Percentiles rank a stretch among this genome's conserved stretches.
phyloP scores from a whole-genome alignment of 2,113 vertebrate genomes.

The Steatornis caripensis region DNA sequence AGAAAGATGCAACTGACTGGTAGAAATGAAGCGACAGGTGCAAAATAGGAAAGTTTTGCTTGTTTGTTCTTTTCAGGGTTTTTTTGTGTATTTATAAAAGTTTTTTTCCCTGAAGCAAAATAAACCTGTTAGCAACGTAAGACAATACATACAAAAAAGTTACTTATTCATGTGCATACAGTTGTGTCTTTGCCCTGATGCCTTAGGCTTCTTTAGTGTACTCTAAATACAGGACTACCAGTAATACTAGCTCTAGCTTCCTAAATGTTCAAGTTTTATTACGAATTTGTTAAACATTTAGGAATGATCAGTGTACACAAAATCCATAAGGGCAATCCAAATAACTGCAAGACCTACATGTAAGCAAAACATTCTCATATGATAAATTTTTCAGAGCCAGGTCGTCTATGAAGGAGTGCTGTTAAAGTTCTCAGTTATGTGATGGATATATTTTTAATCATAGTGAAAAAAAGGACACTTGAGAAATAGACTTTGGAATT shows the following conservation, averaged over 20 bases:
- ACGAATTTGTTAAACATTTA: neutral
- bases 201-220: too few species aligned
- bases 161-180: too few species aligned
- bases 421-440: neutral
- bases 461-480: neutral
- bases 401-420: neutral
- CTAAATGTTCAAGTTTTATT: neutral
- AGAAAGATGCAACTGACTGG: neutral
- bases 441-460: neutral
- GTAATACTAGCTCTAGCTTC: neutral
- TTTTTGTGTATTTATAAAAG: too few species aligned
- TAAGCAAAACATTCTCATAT: neutral
- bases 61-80: too few species aligned
- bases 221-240: neutral
- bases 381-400: neutral
- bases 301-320: neutral
- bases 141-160: too few species aligned
- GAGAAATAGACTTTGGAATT: neutral
- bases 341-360: neutral
- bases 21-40: neutral
- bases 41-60: neutral
- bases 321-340: neutral
- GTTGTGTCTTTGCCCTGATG: neutral
- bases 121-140: too few species aligned
- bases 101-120: too few species aligned